Conservation (phyloP, 2,888 invertebrate genomes). For the Aporophyla nigra region DNA sequence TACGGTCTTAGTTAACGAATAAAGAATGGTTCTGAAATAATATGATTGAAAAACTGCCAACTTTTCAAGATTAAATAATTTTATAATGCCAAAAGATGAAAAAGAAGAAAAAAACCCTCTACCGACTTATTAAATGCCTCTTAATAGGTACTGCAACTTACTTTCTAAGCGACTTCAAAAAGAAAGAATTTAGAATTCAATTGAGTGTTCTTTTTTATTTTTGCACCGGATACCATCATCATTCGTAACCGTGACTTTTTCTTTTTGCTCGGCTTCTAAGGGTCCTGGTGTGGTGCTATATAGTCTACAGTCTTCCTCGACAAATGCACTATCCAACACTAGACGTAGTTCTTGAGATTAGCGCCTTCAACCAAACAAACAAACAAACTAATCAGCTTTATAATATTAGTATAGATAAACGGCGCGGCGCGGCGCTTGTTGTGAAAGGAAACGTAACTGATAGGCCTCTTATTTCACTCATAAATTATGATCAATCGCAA, state of each 20-base stretch:
- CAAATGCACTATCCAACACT: no score
- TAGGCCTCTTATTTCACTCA: not conserved
- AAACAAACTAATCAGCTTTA: no score
- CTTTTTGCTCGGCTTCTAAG: no score
- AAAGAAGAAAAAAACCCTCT: not conserved
- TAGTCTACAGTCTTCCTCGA: no score
- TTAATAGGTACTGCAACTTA: not conserved
- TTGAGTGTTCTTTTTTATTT: not conserved
- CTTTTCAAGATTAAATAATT: conserved; percentile 3
- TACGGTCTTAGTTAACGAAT: conserved; percentile 17
- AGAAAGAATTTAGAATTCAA: not conserved
- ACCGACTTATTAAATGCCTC: not conserved
- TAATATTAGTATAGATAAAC: not conserved
- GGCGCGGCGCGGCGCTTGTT: not conserved
- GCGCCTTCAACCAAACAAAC: no score
- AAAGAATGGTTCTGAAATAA: conserved; percentile 8
- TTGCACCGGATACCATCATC: no score
- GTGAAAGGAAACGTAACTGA: not conserved
- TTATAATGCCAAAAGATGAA: not conserved
- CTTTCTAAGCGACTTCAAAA: not conserved
- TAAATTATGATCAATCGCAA: not conserved
- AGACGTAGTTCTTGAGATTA: no score
- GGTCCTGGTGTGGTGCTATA: no score
- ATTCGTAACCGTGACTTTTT: no score
- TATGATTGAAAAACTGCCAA: conserved; percentile 30